Percentiles rank a stretch among this genome's conserved stretches.
Evolutionary conservation across 2,113 vertebrate genomes (phyloP).

Genomic region (Meriones unguiculatus): DNA sequence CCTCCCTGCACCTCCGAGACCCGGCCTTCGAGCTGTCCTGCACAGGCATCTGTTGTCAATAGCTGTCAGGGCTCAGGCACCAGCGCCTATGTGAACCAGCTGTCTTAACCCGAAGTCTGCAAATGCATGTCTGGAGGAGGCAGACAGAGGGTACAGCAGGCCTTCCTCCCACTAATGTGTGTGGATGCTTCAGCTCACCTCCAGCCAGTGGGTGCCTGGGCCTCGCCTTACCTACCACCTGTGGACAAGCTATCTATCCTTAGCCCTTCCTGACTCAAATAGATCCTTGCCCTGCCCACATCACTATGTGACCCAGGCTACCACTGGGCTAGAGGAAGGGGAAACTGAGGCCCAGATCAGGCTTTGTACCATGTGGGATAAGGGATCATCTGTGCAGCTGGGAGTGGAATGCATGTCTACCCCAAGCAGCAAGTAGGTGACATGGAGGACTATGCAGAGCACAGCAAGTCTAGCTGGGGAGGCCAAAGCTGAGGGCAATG

Average conservation of each 20-base stretch:
- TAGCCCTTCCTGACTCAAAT: not conserved
- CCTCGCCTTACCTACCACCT: not conserved
- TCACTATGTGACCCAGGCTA: not conserved
- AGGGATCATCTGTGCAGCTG: accelerated
- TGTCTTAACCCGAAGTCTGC: slow-evolving; percentile 37
- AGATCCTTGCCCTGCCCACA: not conserved
- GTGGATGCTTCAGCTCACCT: not conserved
- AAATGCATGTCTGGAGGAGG: not conserved
- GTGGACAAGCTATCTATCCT: not conserved
- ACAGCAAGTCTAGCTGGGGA: not conserved
- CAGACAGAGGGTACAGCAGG: too few species aligned
- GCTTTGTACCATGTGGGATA: not conserved
- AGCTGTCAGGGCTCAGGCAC: slow-evolving; percentile 56
- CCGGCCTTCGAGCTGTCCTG: not conserved
- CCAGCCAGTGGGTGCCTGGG: too few species aligned
- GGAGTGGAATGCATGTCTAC: not conserved
- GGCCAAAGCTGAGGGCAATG: not conserved
- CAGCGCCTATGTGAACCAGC: slow-evolving; percentile 31
- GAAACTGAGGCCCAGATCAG: slow-evolving; percentile 23
- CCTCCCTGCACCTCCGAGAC: not conserved
- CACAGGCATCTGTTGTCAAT: not conserved
- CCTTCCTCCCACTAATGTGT: not conserved
- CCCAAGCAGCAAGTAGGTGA: not conserved
- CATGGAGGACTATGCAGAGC: not conserved
- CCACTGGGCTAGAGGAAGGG: not conserved